Evolutionary conservation across 2,113 vertebrate genomes (phyloP).

Genomic region (Colinus virginianus): DNA sequence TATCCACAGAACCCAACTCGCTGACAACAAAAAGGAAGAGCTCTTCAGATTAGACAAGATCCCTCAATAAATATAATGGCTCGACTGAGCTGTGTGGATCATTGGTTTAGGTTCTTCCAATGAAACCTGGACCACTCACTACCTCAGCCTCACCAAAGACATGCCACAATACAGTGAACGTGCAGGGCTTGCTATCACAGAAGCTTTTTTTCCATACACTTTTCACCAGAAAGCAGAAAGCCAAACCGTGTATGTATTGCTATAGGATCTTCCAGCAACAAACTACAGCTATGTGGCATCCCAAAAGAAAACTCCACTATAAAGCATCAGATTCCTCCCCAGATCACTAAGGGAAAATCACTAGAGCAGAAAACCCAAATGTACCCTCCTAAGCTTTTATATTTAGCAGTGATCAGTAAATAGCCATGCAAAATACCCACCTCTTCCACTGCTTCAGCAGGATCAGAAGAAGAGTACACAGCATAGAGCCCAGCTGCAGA

Average conservation of each 20-base stretch:
- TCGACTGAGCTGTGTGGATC: not conserved
- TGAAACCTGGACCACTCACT: not conserved
- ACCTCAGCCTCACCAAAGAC: not conserved
- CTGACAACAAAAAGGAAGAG: conserved; percentile 74
- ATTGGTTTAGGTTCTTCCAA: not conserved
- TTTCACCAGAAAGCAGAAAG: conserved; percentile 8
- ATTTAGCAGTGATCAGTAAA: not conserved
- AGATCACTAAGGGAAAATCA: not conserved
- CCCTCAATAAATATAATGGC: not conserved
- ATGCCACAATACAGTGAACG: not conserved
- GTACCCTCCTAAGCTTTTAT: not conserved
- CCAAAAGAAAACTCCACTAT: not conserved
- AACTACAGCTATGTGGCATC: not conserved
- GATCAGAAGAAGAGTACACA: conserved; percentile 91
- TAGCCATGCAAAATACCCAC: conserved; percentile 71
- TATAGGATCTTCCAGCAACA: not conserved
- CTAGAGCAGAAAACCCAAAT: not conserved
- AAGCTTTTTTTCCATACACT: not conserved
- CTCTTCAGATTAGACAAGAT: conserved; percentile 52
- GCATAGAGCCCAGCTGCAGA: conserved; percentile 93
- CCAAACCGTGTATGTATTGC: not conserved
- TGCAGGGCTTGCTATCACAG: not conserved
- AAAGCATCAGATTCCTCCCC: not conserved
- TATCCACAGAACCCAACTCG: conserved; percentile 87
- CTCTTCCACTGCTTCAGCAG: conserved; percentile 93